Evolutionary conservation across 1,140 invertebrate genomes (phyloP), one percentile per base, ranked within the genome.

Genomic region (Solen grandis): DNA sequence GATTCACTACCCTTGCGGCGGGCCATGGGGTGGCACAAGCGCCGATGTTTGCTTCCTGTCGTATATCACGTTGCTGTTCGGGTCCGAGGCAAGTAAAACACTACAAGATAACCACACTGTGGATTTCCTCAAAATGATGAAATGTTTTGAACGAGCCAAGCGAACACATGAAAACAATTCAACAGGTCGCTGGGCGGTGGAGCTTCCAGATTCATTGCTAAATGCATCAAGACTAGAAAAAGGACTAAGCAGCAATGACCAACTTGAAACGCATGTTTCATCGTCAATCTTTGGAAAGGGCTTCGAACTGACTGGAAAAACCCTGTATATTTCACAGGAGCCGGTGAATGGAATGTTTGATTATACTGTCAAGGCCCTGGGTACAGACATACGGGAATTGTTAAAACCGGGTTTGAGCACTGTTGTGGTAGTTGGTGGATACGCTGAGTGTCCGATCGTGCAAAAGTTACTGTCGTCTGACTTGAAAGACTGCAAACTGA

Each of bases 241-340:
- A 60, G 75, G 75, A 29, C 27, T 78, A 1, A 31, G 16, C 14
- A 36, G 25, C n/a, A 27, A 14, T 14, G 27, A 29, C 0, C 63
- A 78, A 27, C 38, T 78, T 25, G 65, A 25, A n/a, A 54, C 55
- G 10, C 14, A 54, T 13, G 55, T 78, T 13, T 55, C 50, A 19
- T 59, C 75, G 3, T 54, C 63, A 25, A 78, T 57, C 54, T 78
- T 68, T 60, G 75, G 75, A 1, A 65, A 65, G 25, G 54, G 69
- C 38, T 78, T 78, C 35, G 27, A 59, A 46, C 5, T 78, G 10
- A 19, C 16, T 14, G 52, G 54, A 5, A 27, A 55, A 14, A 69
- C 1, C 0, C 41, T 78, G 27, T 31, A 59, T 13, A 57, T 78
- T 38, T 38, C 52, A 13, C 52, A 25, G 0, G 63, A 68, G 22